These are phyloP conservation scores for Brachymystax lenok DNA, from an alignment of 2,797 vertebrate genomes.

Conservation along the genomic window DNA sequence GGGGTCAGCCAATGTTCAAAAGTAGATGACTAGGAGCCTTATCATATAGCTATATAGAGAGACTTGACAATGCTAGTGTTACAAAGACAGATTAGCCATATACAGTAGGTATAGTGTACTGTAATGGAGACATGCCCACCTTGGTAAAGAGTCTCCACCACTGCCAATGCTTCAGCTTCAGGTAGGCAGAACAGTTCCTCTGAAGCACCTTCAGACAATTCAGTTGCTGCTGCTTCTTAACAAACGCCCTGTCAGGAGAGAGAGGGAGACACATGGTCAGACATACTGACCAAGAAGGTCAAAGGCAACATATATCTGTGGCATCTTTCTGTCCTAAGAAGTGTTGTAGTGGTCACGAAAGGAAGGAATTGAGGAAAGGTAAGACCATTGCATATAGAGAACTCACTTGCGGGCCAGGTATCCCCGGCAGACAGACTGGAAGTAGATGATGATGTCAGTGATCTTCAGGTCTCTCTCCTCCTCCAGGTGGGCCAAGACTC, in stretches of 20 bases:
- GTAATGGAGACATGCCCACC: conserved; percentile 51
- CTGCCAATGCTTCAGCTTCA: conserved; percentile 90
- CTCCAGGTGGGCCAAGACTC: conserved; percentile 94
- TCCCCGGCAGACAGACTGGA: conserved; percentile 94
- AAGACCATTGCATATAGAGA: neutral
- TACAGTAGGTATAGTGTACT: neutral
- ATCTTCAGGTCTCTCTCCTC: conserved; percentile 97
- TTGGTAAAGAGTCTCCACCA: conserved; percentile 92
- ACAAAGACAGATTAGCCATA: neutral
- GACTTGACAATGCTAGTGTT: neutral
- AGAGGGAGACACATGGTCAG: conserved; percentile 6
- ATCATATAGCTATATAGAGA: neutral
- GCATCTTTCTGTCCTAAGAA: neutral
- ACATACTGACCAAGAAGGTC: neutral
- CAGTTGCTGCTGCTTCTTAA: conserved; percentile 87
- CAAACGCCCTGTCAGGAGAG: conserved; percentile 75
- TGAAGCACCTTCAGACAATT: conserved; percentile 87
- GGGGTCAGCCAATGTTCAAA: conserved; percentile 2
- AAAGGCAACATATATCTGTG: neutral
- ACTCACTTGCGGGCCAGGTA: conserved; percentile 95
- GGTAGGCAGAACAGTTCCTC: conserved; percentile 84
- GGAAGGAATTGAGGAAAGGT: neutral
- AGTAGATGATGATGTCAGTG: conserved; percentile 97
- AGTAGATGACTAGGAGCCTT: neutral
- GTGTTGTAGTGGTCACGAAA: neutral